Base-by-base conservation (phyloP, 2,888 invertebrate genomes). In the Cataglyphis cursor region DNA sequence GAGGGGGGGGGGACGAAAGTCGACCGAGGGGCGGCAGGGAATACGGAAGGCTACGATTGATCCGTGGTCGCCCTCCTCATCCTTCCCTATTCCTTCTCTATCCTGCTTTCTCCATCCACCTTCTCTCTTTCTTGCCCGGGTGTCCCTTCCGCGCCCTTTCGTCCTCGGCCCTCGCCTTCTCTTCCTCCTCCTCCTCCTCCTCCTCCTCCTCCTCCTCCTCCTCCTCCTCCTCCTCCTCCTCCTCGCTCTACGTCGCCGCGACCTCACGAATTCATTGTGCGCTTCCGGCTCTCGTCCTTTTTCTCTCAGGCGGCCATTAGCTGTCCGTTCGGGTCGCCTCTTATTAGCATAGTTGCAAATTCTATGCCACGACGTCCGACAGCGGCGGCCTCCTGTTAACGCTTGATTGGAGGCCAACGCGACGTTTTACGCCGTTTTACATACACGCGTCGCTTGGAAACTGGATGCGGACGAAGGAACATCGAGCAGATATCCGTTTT, bases 21-120 rank as follows among this genome's bases (percentile, higher is more conserved):
- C 91, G 87, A 88, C 88, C 88, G 88, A 88, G 90, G 85, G 90
- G 91, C 84, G 89, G 89, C 94, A 95, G 95, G 95, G 92, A 90
- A 93, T 90, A 91, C 92, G 92, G 93, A 93, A 93, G 93, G 93
- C 93, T 92, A 94, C 94, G 93, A 93, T 93, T 94, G 93, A 94
- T 94, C 93, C 93, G 92, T 90, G 93, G 93, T 93, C 92, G 93
- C 92, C 92, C 84, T 86, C 88, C 89, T 85, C 87, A 82, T 84
- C 87, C 89, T 85, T 72, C 84, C 83, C 81, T 87, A 86, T 41
- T 41, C 41, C 9, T 4, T 44, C 44, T 41, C 44, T 83, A 35
- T 35, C 35, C 35, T 35, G 6, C 84, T 83, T 88, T 10, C 48
- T 84, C 72, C 84, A 76, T 87, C 88, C 84, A 81, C 84, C 82